Conservation (phyloP, 2,113 vertebrate species). For the Stigmatopora argus region DNA sequence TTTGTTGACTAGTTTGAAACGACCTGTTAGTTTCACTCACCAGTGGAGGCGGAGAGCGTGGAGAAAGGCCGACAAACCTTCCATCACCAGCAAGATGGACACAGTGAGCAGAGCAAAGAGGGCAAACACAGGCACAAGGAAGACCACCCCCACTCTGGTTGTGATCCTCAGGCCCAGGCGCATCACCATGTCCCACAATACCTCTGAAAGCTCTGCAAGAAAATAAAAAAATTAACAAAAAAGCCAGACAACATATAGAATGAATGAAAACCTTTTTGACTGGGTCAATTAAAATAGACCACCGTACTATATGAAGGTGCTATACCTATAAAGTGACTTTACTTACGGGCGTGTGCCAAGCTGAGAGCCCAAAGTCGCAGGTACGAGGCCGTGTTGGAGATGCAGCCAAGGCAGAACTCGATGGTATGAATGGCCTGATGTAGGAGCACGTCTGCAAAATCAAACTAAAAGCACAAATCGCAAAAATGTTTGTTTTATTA, state of each 20-base stretch:
- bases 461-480: conserved; percentile 72
- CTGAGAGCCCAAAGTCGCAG: conserved; percentile 96
- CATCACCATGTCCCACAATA: conserved; percentile 94
- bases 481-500: background rate
- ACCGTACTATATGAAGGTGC: background rate
- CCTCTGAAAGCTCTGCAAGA: conserved; percentile 85
- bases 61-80: conserved; percentile 96
- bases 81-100: conserved; percentile 92
- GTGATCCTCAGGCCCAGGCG: conserved; percentile 80
- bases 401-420: conserved; percentile 92
- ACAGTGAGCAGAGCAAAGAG: conserved; percentile 83
- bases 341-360: conserved; percentile 94
- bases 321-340: background rate
- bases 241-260: background rate
- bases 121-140: conserved; percentile 78
- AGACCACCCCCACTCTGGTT: conserved; percentile 66
- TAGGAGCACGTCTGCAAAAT: conserved; percentile 85
- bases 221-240: background rate
- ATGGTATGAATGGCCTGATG: conserved; percentile 92
- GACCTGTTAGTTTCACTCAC: conserved; percentile 59
- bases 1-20: too few species aligned
- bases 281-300: background rate
- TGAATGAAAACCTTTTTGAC: background rate
- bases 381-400: conserved; percentile 95
- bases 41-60: conserved; percentile 95